These are phyloP conservation scores for Lates calcarifer DNA, from an alignment of 2,113 vertebrate species.

Conservation along the genomic window DNA sequence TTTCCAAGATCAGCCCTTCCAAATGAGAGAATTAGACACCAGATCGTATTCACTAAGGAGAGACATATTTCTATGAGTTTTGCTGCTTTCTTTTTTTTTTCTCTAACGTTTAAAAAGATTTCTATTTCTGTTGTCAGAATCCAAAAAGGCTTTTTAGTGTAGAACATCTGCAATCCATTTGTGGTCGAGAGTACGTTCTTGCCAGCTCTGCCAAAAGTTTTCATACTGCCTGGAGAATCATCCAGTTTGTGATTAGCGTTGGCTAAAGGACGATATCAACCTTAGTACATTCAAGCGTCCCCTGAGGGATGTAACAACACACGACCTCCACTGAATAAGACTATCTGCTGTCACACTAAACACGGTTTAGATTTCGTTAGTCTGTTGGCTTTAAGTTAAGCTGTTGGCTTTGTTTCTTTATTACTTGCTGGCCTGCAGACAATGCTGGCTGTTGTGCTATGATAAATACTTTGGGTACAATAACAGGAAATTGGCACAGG, in stretches of 20 bases:
- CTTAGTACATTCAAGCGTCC: conserved; percentile 53
- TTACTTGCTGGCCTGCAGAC: conserved; percentile 59
- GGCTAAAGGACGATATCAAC: conserved; percentile 67
- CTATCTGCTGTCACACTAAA: conserved; percentile 64
- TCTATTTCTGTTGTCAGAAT: conserved; percentile 75
- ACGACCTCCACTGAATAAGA: conserved; percentile 60
- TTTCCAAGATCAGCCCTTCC: conserved; percentile 61
- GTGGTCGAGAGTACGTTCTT: conserved; percentile 61
- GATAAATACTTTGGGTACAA: conserved; percentile 73
- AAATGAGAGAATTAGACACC: conserved; percentile 69
- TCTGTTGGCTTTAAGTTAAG: conserved; percentile 53
- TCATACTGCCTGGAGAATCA: conserved; percentile 72
- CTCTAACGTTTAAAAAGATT: conserved; percentile 50
- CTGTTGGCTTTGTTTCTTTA: conserved; percentile 64
- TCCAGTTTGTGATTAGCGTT: conserved; percentile 74
- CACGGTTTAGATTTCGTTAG: conserved; percentile 60
- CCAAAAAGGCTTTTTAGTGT: conserved; percentile 71
- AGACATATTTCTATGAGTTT: conserved; percentile 49
- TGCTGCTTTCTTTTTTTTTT: conserved; percentile 11
- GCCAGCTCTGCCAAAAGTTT: conserved; percentile 73
- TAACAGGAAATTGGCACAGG: conserved; percentile 73
- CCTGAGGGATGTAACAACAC: conserved; percentile 48
- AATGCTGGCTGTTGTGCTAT: conserved; percentile 66
- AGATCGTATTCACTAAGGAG: conserved; percentile 61
- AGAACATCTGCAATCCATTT: conserved; percentile 82